Base-by-base conservation (phyloP, 2,797 vertebrate species). In the Scolopax rusticola region DNA sequence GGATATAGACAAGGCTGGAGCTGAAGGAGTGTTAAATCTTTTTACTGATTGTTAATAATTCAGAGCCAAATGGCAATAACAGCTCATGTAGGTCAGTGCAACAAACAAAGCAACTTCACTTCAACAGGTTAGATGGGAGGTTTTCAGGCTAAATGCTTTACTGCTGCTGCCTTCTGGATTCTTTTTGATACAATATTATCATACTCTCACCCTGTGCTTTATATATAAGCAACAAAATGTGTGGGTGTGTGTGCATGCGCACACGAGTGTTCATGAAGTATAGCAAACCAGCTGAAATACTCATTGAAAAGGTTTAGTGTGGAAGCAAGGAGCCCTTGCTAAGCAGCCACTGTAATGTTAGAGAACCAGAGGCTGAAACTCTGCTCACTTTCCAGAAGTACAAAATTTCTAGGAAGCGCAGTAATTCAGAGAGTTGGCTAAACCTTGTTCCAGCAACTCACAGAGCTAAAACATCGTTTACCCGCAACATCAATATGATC, bases 21-120 rank as follows among this genome's bases (percentile, higher is more conserved):
- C 96, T 97, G 97, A 95, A 98, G 95, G 94, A 77, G 84, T 97
- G 96, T 89, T 97, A 97, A 98, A 96, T 98, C 93, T 97, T 98
- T 95, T 89, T 94, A 33, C 96, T 89, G 88, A 96, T 95, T 96
- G 97, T 98, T 97, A 98, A 98, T 98, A 98, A 98, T 98, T 98
- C 97, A 98, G 96, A 97, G 92, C 84, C 95, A 97, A 98, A 97
- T 97, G 97, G 96, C 96, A 97, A 87, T 96, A 97, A 93, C 53
- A 51, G 88, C 93, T 97, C 96, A 64, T 82, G 91, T 95, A 97
- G 95, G 96, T 98, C 97, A 97, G 91, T 85, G 68, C 96, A 97
- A 96, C 95, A 96, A 93, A 97, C 70, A 93, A 93, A 97, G 96
- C 87, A 94, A 87, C 85, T 95, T 95, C 75, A 74, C 84, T 97